Base-by-base conservation (phyloP, 1,140 invertebrate species). In the Heliconius nattereri region DNA sequence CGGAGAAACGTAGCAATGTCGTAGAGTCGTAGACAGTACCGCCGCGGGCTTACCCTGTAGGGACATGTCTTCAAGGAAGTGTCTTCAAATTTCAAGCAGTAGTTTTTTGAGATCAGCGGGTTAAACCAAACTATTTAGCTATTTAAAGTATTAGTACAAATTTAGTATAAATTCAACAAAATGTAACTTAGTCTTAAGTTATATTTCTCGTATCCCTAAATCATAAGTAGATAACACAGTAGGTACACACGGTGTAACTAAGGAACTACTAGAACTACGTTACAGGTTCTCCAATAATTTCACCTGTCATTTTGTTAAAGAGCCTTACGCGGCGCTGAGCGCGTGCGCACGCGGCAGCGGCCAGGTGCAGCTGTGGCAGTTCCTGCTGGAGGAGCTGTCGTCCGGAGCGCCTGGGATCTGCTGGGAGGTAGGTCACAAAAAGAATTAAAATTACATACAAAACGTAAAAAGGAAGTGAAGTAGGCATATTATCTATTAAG, bases 351-450 rank as follows among this genome's bases (percentile, higher is more conserved):
- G 91, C 73, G 71, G 83, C 40, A 89, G 91, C 40, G 91, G 92
- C 0, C 98, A 99, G 95, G 99, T 99, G 92, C 98, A 99, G 95
- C 95, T 99, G 89, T 99, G 98, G 98, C 98, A 99, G 95, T 99
- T 99, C 95, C 96, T 99, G 73, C 95, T 99, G 76, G 98, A 99
- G 93, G 96, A 99, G 76, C 96, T 99, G 79, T 96, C 97, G 80
- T 97, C 98, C 90, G 96, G 96, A 81, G 98, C 98, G 90, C 95
- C 96, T 11, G 95, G 95, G 54, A 99, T 99, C 88, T 96, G 97
- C 84, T 98, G 98, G 98, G 97, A 97, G 94, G 97, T 92, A 70
- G 35, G 70, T 73, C 1, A 71, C 13, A 23, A 11, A 23, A 2
- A 40, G 1, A 66, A 13, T 29, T 66, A 0, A 3, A 26, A 26